Conservation (phyloP, 2,888 invertebrate genomes). For the Pantelozetes paolii region DNA sequence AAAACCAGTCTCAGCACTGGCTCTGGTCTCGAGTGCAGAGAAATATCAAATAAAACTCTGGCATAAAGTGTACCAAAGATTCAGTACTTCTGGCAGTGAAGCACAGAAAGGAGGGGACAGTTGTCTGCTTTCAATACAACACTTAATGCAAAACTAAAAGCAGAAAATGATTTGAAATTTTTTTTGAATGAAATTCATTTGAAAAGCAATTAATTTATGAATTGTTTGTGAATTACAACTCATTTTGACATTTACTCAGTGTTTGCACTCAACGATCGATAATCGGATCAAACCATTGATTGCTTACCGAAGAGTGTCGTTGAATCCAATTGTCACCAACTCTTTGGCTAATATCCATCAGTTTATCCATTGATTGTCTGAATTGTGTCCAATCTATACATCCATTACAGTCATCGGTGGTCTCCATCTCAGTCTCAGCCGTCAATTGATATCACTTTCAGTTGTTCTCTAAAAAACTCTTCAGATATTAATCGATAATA, state of each 20-base stretch:
- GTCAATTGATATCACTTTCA: not conserved
- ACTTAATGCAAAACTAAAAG: not conserved
- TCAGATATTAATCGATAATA: no score
- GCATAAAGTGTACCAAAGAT: constrained; percentile 15
- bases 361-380: not conserved
- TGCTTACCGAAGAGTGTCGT: constrained; percentile 1
- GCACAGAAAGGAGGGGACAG: constrained; percentile 14
- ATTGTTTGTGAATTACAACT: not conserved
- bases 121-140: not conserved
- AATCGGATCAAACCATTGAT: not conserved
- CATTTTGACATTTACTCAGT: not conserved
- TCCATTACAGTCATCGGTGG: not conserved
- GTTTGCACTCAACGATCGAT: not conserved
- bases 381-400: constrained; percentile 3
- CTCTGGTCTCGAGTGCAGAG: not conserved
- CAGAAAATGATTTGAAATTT: not conserved
- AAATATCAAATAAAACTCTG: constrained; percentile 1
- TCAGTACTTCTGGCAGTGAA: constrained; percentile 15
- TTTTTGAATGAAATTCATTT: not conserved
- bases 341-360: not conserved
- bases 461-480: no score
- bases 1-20: not conserved
- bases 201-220: not conserved
- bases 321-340: constrained; percentile 4
- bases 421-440: no score